Conservation (phyloP, 2,113 vertebrate genomes). For the Falco punctatus region DNA sequence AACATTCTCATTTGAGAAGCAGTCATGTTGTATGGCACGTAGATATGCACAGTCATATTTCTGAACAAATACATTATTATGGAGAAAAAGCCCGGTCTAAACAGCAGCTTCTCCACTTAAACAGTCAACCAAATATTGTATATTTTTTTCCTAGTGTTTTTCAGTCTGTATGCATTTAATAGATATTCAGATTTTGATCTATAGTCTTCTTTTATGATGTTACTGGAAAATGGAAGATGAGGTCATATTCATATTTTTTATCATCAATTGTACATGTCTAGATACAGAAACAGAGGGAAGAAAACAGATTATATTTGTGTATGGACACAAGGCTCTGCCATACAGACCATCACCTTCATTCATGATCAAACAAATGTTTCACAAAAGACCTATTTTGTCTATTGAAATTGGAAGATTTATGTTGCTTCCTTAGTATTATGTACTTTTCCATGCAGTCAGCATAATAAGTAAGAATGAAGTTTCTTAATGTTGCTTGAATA, state of each 20-base stretch:
- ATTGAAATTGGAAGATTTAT: not conserved
- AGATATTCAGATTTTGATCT: not conserved
- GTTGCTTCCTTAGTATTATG: not conserved
- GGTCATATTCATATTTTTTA: not conserved
- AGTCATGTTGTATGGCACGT: not conserved
- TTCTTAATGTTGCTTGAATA: slow-evolving; percentile 22
- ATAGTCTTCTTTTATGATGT: not conserved
- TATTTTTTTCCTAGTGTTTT: not conserved
- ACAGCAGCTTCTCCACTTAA: not conserved
- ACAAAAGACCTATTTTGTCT: not conserved
- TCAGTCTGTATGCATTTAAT: not conserved
- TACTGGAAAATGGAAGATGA: not conserved
- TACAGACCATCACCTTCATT: not conserved
- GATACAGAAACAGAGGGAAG: not conserved
- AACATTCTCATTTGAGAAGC: not conserved
- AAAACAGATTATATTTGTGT: not conserved
- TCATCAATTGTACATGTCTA: not conserved
- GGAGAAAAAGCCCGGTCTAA: not conserved
- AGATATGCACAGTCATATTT: not conserved
- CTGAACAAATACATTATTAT: not conserved
- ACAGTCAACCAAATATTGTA: not conserved
- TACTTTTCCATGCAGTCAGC: not conserved
- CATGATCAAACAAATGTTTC: not conserved
- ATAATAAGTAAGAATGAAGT: not conserved
- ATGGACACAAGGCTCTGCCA: not conserved